Base-by-base conservation (phyloP, 2,888 invertebrate genomes). In the Cerastoderma edule region DNA sequence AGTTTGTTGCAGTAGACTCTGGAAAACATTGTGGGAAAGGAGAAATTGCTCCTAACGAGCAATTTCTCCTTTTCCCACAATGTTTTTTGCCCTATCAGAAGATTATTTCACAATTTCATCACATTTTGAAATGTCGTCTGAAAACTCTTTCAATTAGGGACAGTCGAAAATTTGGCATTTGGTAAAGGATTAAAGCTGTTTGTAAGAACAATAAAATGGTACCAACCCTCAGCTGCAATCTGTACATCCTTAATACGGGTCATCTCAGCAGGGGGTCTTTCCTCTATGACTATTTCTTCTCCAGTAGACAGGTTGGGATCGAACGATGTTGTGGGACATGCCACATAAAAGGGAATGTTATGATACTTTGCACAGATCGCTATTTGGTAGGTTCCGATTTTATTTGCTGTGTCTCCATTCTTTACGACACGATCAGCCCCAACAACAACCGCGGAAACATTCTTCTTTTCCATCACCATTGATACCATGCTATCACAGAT, bases 351-450 rank as follows among this genome's bases (percentile, higher is more conserved):
- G 69, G 98, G 98, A 76, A 99, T 96, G 39, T 95, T 95, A 91
- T 99, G 98, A 93, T 97, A 94, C 89, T 96, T 96, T 0, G 99
- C 98, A 57, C 96, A 94, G 64, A 99, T 96, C 0, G 99, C 98
- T 90, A 99, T 96, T 94, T 92, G 92, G 85, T 93, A 94, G 4
- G 93, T 93, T 88, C 98, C 99, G 91, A 99, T 98, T 95, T 99
- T 99, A 93, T 99, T 99, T 0, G 99, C 99, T 0, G 99, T 99
- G 92, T 99, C 99, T 0, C 99, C 99, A 93, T 99, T 99, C 1
- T 96, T 95, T 19, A 97, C 97, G 39, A 98, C 97, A 92, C 99
- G 95, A 92, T 99, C 99, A 63, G 99, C 99, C 24, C 99, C 99
- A 27, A 99, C 98, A n/a, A 99, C 95, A 8, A 99, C 97, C 0